phyloP scores from a whole-genome alignment of 2,888 invertebrate species.

The Achlya flavicornis region DNA sequence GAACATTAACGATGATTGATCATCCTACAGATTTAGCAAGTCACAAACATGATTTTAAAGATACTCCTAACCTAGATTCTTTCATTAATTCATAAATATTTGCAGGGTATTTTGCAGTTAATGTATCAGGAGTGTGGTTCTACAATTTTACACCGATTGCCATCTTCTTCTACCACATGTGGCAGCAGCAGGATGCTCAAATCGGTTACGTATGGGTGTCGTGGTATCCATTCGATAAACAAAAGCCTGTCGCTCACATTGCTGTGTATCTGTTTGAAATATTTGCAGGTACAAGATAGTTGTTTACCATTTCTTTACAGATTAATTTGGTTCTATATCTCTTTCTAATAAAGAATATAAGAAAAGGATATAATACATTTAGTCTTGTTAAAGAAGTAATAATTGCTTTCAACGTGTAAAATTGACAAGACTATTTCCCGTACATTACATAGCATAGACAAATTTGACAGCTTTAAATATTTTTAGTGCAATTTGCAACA shows the following conservation, averaged over 20 bases:
- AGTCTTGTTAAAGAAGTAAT: too few relatives aligned
- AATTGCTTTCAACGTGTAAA: too few relatives aligned
- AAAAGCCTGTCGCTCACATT: conserved; percentile 59
- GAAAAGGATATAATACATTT: too few relatives aligned
- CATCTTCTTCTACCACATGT: conserved; percentile 55
- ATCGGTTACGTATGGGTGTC: conserved; percentile 74
- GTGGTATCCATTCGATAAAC: conserved; percentile 79
- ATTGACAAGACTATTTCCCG: too few relatives aligned
- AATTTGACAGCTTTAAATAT: too few relatives aligned
- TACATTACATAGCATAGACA: too few relatives aligned
- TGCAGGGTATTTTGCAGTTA: conserved; percentile 69
- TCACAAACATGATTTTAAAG: not conserved
- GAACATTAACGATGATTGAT: not conserved
- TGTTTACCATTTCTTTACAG: too few relatives aligned
- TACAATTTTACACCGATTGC: conserved; percentile 71
- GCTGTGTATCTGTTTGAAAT: conserved; percentile 73
- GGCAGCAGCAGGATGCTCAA: conserved; percentile 48
- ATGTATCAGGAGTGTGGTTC: conserved; percentile 69
- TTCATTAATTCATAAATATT: conserved; percentile 17
- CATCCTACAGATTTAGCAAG: not conserved
- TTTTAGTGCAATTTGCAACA: too few relatives aligned
- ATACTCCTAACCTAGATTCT: not conserved
- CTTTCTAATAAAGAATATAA: too few relatives aligned
- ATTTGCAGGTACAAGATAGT: conserved; percentile 54
- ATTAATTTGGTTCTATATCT: too few relatives aligned